phyloP scores from a whole-genome alignment of 1,140 invertebrate genomes.

The Aphelinus atriplicis region DNA sequence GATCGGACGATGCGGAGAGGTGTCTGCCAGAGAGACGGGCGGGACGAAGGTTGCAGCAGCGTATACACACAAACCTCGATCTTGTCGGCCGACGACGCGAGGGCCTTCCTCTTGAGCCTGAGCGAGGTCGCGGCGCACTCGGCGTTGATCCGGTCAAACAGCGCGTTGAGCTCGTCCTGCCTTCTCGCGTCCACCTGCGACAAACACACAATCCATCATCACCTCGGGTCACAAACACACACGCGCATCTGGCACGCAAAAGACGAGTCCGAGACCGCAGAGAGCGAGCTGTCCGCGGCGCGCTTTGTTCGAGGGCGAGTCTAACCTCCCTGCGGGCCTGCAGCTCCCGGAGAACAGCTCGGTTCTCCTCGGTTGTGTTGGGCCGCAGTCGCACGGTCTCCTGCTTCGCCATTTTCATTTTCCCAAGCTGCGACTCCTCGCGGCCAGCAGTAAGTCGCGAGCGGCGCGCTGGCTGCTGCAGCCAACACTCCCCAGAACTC shows the following conservation, averaged over 20 bases:
- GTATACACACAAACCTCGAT: neutral
- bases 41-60: too few relatives aligned
- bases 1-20: too few relatives aligned
- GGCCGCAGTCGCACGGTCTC: constrained; percentile 43
- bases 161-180: constrained; percentile 25
- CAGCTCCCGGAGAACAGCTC: constrained; percentile 51
- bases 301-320: neutral
- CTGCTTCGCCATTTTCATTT: constrained; percentile 56
- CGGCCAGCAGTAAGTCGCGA: too few relatives aligned
- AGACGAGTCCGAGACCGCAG: too few relatives aligned
- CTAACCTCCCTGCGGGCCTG: constrained; percentile 52
- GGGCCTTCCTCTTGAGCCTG: constrained; percentile 8
- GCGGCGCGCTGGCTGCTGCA: too few relatives aligned
- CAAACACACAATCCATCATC: too few relatives aligned
- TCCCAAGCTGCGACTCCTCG: too few relatives aligned
- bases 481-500: too few relatives aligned
- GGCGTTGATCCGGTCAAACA: constrained; percentile 33
- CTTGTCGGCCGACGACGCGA: neutral
- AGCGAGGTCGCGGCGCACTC: constrained; percentile 25
- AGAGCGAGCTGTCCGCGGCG: neutral
- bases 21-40: too few relatives aligned
- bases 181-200: constrained; percentile 25
- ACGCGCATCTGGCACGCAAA: too few relatives aligned
- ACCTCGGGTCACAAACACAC: too few relatives aligned
- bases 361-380: constrained; percentile 55